Evolutionary conservation across 2,888 invertebrate species (phyloP), one percentile per base, ranked within the genome.

Genomic region (Lepidochitona cinerea): DNA sequence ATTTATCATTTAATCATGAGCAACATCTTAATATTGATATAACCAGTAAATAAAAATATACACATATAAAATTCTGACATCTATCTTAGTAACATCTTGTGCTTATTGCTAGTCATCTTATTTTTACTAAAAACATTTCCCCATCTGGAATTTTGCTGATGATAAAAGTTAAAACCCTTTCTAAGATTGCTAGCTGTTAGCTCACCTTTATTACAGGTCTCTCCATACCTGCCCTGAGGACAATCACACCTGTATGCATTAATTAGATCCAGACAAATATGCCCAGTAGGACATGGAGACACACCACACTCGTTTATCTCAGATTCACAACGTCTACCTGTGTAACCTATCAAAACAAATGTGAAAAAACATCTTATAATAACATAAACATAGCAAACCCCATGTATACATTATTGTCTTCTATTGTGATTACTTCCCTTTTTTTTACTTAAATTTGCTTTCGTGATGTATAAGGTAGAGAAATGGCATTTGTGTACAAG

Each of bases 271-370:
- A 26, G 32, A 12, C 32, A 29, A 7, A 33, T n/a, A 6, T 37
- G 41, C 2, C 32, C 26, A 35, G 33, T 52, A 18, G 37, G 49
- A 49, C 71, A 71, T 32, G 32, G 64, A 18, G 33, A 29, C 2
- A 18, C 35, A 6, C 1, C 49, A 66, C 71, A 71, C 41, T 65
- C 54, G 59, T 70, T 35, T 4, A 66, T 23, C 18, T 71, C 52
- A 3, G 3, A 7, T 5, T 71, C 71, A 66, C 71, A 71, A 12
- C 37, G 26, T 5, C 23, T 41, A 9, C 71, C 71, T 9, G 65
- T 65, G 49, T 36, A 71, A 49, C 65, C 71, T 71, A 59, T 14
- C 14, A 12, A 68, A 68, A n/a, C n/a, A n/a, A n/a, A n/a, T n/a
- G n/a, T n/a, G n/a, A n/a, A n/a, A n/a, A n/a, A n/a, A n/a, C n/a